Evolutionary conservation across 2,797 vertebrate genomes (phyloP).

Genomic region (Florisuga fusca): DNA sequence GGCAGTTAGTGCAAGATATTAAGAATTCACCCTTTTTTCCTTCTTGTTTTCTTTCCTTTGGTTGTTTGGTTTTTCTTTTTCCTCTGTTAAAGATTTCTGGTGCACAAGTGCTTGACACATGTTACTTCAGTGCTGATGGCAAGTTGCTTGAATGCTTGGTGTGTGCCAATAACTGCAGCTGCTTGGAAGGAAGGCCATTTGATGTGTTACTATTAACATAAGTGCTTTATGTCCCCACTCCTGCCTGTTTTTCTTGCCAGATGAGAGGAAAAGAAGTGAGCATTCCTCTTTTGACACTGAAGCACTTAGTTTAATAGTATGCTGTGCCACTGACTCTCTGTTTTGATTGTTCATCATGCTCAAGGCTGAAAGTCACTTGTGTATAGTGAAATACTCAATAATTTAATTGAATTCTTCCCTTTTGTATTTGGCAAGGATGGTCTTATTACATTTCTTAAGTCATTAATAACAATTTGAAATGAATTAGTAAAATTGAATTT

Average conservation of each 20-base stretch:
- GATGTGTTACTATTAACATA: background rate
- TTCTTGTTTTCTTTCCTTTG: background rate
- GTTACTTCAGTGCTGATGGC: background rate
- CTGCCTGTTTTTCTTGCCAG: background rate
- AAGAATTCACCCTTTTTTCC: background rate
- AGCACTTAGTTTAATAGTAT: background rate
- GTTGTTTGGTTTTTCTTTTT: background rate
- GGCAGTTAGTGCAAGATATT: background rate
- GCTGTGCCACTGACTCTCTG: background rate
- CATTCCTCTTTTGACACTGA: background rate
- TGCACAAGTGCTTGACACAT: background rate
- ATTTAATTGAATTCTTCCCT: slow-evolving; percentile 30
- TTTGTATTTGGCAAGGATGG: background rate
- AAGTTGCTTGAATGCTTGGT: background rate
- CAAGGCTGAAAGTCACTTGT: background rate
- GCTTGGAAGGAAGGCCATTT: background rate
- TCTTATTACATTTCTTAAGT: background rate
- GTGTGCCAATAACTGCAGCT: background rate
- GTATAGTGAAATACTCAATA: background rate
- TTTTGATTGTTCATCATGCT: background rate
- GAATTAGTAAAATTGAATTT: background rate
- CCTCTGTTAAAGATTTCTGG: background rate
- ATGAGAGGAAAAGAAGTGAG: background rate
- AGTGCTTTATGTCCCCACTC: background rate
- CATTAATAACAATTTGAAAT: background rate